A percentile compares a stretch with the other conserved stretches of the same genome.
These are phyloP conservation scores for Botia kubotai DNA, from an alignment of 2,797 vertebrate genomes.

Conservation along the genomic window DNA sequence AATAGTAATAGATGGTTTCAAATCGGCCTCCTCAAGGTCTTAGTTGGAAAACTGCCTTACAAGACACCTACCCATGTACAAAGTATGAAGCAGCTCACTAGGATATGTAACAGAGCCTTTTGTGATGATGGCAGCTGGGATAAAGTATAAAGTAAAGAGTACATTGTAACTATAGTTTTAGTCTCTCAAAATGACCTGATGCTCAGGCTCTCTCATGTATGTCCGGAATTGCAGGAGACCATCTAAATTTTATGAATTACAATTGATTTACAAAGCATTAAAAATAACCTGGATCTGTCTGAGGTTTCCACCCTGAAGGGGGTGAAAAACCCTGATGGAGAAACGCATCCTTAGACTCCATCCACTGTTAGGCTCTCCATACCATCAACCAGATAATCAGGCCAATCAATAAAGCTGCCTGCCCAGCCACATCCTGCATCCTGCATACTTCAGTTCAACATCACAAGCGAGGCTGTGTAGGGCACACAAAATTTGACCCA, in stretches of 20 bases:
- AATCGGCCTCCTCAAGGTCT: no score
- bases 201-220: neutral
- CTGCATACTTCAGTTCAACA: slow-evolving; percentile 31
- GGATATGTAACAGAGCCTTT: neutral
- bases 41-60: no score
- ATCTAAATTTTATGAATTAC: neutral
- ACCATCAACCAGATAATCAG: slow-evolving; percentile 54
- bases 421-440: slow-evolving; percentile 29
- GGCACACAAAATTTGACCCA: neutral
- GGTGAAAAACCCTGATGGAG: slow-evolving; percentile 23
- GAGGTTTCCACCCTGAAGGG: slow-evolving; percentile 20
- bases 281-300: neutral
- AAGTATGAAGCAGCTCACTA: no score
- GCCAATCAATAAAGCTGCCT: slow-evolving; percentile 56
- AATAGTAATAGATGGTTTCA: no score
- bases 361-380: slow-evolving; percentile 36
- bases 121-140: no score
- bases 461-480: slow-evolving; percentile 10
- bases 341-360: slow-evolving; percentile 8
- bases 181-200: neutral
- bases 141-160: neutral
- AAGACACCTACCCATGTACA: no score
- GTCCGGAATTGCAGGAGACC: neutral
- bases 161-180: neutral
- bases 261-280: neutral